Percentiles rank a stretch among this genome's conserved stretches.
phyloP scores from a whole-genome alignment of 1,140 invertebrate genomes.

The Drosophila simulans region DNA sequence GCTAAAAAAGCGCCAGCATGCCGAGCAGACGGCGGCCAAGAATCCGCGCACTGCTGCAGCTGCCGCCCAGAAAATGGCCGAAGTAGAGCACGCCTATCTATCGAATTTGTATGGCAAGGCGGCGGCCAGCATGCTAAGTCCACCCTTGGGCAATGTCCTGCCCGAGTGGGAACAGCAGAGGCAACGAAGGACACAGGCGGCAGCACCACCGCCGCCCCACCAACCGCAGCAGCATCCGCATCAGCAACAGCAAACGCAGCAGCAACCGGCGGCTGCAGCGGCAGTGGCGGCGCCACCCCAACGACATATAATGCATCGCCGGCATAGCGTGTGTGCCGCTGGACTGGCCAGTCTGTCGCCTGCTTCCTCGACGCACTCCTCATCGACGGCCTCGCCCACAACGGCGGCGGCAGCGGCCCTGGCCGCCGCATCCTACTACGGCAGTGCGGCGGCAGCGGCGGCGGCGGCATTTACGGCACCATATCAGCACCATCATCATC shows the following conservation, averaged over 20 bases:
- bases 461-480: constrained; percentile 44
- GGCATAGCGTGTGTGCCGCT: constrained; percentile 67
- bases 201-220: neutral
- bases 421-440: constrained; percentile 64
- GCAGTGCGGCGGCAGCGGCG: constrained; percentile 52
- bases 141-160: constrained; percentile 52
- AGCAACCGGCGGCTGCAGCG: constrained; percentile 14
- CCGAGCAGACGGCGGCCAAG: constrained; percentile 32
- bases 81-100: constrained; percentile 74
- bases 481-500: constrained; percentile 46
- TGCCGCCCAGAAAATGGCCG: constrained; percentile 70
- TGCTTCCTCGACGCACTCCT: constrained; percentile 55
- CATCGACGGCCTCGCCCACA: constrained; percentile 50
- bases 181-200: constrained; percentile 16
- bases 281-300: constrained; percentile 39
- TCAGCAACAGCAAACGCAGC: constrained; percentile 17
- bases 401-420: constrained; percentile 58
- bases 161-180: constrained; percentile 25
- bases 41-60: neutral
- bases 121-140: constrained; percentile 77
- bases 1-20: constrained; percentile 64
- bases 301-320: constrained; percentile 58
- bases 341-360: constrained; percentile 64
- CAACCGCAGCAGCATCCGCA: constrained; percentile 28
- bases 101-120: constrained; percentile 72